Conservation (phyloP, 2,888 invertebrate species). For the Acanthopleura granulata region DNA sequence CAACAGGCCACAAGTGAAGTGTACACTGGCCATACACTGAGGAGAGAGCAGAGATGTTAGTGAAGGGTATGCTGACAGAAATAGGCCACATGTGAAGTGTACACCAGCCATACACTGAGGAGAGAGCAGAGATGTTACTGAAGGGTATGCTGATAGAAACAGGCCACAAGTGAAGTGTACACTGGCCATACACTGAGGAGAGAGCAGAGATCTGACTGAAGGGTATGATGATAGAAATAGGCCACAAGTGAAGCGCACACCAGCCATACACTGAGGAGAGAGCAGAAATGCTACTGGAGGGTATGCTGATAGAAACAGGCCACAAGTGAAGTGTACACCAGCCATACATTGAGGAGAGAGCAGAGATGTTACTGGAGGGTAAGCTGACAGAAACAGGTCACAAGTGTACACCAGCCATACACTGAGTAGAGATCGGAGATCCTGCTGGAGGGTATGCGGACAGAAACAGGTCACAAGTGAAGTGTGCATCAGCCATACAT, state of each 20-base stretch:
- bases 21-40: conserved; percentile 70
- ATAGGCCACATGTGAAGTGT: conserved; percentile 49
- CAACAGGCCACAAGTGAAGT: conserved; percentile 65
- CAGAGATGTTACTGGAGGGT: conserved; percentile 47
- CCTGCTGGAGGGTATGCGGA: conserved; percentile 53
- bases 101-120: conserved; percentile 69
- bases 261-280: conserved; percentile 68
- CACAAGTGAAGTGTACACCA: conserved; percentile 64
- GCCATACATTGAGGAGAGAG: conserved; percentile 62
- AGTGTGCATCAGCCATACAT: conserved; percentile 69
- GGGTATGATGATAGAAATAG: conserved; percentile 59
- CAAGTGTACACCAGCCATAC: conserved; percentile 68
- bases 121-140: conserved; percentile 37
- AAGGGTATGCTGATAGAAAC: conserved; percentile 60
- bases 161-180: conserved; percentile 49
- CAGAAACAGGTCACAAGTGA: conserved; percentile 59
- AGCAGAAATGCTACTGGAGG: conserved; percentile 45
- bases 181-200: conserved; percentile 69
- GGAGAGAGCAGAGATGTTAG: conserved; percentile 32
- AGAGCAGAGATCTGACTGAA: conserved; percentile 43
- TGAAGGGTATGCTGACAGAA: conserved; percentile 58
- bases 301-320: conserved; percentile 60
- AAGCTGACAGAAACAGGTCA: conserved; percentile 63
- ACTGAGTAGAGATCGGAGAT: conserved; percentile 49
- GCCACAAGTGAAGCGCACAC: conserved; percentile 54